These are phyloP conservation scores for Andrena minutula DNA, from an alignment of 2,888 invertebrate genomes.

Conservation along the genomic window DNA sequence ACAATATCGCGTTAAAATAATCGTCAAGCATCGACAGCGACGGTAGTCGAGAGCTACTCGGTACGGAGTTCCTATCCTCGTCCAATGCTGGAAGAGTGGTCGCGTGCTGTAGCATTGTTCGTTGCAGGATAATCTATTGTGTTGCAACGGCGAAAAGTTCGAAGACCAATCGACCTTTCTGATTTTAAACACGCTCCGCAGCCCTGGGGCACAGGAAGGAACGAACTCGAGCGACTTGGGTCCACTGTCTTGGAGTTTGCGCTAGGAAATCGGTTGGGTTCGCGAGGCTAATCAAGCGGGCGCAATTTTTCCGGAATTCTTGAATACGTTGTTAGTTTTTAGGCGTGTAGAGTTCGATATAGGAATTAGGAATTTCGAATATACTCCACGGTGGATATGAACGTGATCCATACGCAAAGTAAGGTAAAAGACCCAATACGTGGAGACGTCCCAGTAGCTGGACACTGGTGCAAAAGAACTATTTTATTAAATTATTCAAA, in stretches of 20 bases:
- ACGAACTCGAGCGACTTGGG: background rate
- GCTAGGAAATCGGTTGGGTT: background rate
- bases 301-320: background rate
- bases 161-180: constrained; percentile 48
- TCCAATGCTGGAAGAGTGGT: constrained; percentile 28
- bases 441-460: too few species aligned
- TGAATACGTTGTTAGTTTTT: too few species aligned
- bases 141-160: constrained; percentile 47
- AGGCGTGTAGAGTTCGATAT: too few species aligned
- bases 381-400: too few species aligned
- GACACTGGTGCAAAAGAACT: too few species aligned
- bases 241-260: background rate
- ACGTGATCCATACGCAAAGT: too few species aligned
- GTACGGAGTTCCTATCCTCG: background rate
- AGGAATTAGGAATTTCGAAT: too few species aligned
- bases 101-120: constrained; percentile 53
- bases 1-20: constrained; percentile 50
- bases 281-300: background rate
- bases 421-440: too few species aligned
- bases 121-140: constrained; percentile 41
- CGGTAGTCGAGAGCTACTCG: constrained; percentile 51
- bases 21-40: constrained; percentile 45
- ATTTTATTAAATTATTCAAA: too few species aligned
- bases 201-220: background rate
- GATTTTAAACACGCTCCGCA: constrained; percentile 19